A percentile compares a stretch with the other conserved stretches of the same genome.
Conservation (phyloP, 1,140 invertebrate species). For the Micrasema longulum region DNA sequence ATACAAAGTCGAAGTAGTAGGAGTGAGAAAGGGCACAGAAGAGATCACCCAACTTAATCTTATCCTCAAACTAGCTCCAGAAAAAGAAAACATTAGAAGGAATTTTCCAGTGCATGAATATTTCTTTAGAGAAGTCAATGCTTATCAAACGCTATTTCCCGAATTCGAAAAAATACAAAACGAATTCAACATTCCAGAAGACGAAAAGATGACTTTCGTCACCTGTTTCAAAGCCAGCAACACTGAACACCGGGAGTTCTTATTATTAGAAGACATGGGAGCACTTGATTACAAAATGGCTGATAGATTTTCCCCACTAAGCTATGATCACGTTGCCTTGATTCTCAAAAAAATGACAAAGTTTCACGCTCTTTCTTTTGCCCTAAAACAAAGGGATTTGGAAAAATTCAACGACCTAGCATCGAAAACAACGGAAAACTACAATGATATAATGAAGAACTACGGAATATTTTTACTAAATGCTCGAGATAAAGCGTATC, state of each 20-base stretch:
- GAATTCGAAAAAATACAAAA: constrained; percentile 6
- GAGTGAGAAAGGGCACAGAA: neutral
- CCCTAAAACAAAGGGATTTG: neutral
- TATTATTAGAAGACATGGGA: constrained; percentile 34
- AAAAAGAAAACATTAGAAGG: neutral
- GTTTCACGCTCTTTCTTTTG: constrained; percentile 35
- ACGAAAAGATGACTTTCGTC: constrained; percentile 15
- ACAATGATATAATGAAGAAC: neutral
- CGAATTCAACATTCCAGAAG: neutral
- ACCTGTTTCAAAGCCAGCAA: neutral
- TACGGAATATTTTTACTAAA: neutral
- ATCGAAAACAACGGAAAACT: neutral
- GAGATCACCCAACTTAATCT: neutral
- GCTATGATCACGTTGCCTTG: constrained; percentile 18
- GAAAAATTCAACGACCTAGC: neutral
- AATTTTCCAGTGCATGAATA: constrained; percentile 10
- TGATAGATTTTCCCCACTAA: neutral
- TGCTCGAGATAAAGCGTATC: neutral
- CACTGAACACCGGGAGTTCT: neutral
- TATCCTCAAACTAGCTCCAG: neutral
- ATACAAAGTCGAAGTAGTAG: neutral
- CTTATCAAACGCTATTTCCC: constrained; percentile 4
- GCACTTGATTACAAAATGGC: constrained; percentile 1
- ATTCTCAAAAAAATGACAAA: constrained; percentile 6
- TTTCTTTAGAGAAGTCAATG: constrained; percentile 4